These are phyloP conservation scores for Neoniphon sammara DNA, from an alignment of 2,797 vertebrate genomes.

Conservation along the genomic window DNA sequence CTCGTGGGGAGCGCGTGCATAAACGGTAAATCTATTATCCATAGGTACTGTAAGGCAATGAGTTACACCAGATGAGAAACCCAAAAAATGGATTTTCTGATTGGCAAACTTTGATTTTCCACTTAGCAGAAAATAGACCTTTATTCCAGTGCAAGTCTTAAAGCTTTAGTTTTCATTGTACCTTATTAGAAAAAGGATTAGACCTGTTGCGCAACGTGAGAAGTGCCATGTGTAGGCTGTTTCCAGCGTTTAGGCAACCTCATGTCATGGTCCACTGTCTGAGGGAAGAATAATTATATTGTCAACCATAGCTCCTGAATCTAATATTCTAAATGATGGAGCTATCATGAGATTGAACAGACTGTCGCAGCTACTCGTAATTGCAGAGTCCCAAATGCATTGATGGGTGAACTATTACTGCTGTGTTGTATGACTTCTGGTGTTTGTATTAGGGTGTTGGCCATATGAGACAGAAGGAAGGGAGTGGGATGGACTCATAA, in stretches of 20 bases:
- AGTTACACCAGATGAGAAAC: not conserved
- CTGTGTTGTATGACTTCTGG: slow-evolving; percentile 33
- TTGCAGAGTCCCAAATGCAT: too few relatives aligned
- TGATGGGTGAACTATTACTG: not conserved
- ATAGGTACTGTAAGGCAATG: slow-evolving; percentile 10
- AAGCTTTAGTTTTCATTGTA: slow-evolving; percentile 1
- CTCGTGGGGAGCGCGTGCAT: not conserved
- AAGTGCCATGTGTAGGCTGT: slow-evolving; percentile 33
- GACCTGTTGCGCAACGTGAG: slow-evolving; percentile 80
- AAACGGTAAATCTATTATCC: slow-evolving; percentile 1
- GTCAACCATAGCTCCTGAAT: not conserved
- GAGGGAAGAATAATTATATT: slow-evolving; percentile 5
- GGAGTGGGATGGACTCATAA: slow-evolving; percentile 48
- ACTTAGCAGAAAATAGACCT: slow-evolving; percentile 7
- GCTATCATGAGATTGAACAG: not conserved
- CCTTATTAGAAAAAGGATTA: slow-evolving; percentile 48
- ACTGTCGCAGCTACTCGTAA: not conserved
- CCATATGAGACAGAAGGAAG: slow-evolving; percentile 30
- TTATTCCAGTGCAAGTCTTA: not conserved
- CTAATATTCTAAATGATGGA: not conserved
- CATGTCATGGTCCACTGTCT: slow-evolving; percentile 3
- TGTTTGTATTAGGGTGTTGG: slow-evolving; percentile 62
- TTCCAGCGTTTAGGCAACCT: slow-evolving; percentile 19
- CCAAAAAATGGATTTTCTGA: not conserved
- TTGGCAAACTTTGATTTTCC: slow-evolving; percentile 45